A percentile compares a stretch with the other conserved stretches of the same genome.
phyloP scores from a whole-genome alignment of 2,888 invertebrate genomes.

The Pelosia muscerda region DNA sequence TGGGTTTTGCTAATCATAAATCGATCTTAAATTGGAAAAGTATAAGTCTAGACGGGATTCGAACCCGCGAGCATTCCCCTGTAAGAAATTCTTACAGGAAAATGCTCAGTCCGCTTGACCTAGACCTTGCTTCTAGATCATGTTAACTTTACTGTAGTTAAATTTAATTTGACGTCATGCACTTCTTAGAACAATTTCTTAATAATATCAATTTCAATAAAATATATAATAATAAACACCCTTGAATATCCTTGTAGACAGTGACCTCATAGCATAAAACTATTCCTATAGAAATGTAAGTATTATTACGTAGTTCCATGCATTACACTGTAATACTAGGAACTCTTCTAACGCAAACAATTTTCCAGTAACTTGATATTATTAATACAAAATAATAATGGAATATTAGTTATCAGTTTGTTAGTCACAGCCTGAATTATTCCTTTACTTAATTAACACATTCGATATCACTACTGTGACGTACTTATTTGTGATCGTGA shows the following conservation, averaged over 20 bases:
- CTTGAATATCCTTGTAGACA: slow-evolving; percentile 8
- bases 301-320: slow-evolving; percentile 12
- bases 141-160: too few species aligned
- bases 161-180: not conserved
- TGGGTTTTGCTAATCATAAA: too few species aligned
- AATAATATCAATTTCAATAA: not conserved
- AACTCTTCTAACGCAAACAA: slow-evolving; percentile 37
- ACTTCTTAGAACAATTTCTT: not conserved
- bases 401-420: slow-evolving; percentile 28
- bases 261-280: not conserved
- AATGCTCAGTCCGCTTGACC: too few species aligned
- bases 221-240: not conserved
- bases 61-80: too few species aligned
- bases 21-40: too few species aligned
- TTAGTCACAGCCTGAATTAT: slow-evolving; percentile 36
- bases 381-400: slow-evolving; percentile 24
- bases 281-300: not conserved
- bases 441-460: slow-evolving; percentile 19
- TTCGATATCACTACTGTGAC: slow-evolving; percentile 11
- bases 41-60: too few species aligned
- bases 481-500: slow-evolving; percentile 11
- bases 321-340: slow-evolving; percentile 22
- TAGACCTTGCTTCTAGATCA: too few species aligned
- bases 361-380: slow-evolving; percentile 38
- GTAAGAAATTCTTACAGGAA: too few species aligned